phyloP scores from a whole-genome alignment of 2,888 invertebrate species.

The Drosophila anomelani region DNA sequence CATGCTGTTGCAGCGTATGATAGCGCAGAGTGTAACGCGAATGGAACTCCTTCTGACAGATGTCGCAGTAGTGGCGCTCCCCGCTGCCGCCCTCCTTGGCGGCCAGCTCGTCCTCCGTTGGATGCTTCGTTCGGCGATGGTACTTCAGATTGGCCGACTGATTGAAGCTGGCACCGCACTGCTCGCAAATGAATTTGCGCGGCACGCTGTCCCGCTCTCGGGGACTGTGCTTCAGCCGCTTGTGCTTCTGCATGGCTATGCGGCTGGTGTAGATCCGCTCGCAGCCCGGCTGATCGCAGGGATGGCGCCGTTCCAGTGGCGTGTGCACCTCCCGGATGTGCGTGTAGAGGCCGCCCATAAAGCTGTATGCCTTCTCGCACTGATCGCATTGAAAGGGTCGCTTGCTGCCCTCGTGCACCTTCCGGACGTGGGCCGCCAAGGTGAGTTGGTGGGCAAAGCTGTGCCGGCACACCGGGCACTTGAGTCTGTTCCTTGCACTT shows the following conservation, averaged over 20 bases:
- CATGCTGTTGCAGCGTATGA: conserved; percentile 76
- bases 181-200: conserved; percentile 81
- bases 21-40: conserved; percentile 80
- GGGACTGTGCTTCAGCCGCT: conserved; percentile 77
- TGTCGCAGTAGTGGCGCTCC: conserved; percentile 68
- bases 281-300: conserved; percentile 77
- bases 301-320: conserved; percentile 67
- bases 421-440: conserved; percentile 76
- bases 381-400: conserved; percentile 80
- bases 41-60: conserved; percentile 79
- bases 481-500: conserved; percentile 68
- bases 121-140: conserved; percentile 81
- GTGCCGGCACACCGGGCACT: conserved; percentile 73
- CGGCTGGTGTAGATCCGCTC: conserved; percentile 80
- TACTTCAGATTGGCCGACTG: conserved; percentile 82
- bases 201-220: conserved; percentile 26
- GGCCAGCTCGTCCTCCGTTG: conserved; percentile 71
- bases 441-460: conserved; percentile 79
- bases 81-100: conserved; percentile 52
- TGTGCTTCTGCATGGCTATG: conserved; percentile 82
- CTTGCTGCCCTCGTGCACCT: conserved; percentile 80
- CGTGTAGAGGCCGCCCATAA: conserved; percentile 81
- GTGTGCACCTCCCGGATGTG: conserved; percentile 81
- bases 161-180: conserved; percentile 82
- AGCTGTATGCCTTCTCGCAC: conserved; percentile 81